Evolutionary conservation across 2,888 invertebrate species (phyloP).

Genomic region (Ceratothoa steindachneri): DNA sequence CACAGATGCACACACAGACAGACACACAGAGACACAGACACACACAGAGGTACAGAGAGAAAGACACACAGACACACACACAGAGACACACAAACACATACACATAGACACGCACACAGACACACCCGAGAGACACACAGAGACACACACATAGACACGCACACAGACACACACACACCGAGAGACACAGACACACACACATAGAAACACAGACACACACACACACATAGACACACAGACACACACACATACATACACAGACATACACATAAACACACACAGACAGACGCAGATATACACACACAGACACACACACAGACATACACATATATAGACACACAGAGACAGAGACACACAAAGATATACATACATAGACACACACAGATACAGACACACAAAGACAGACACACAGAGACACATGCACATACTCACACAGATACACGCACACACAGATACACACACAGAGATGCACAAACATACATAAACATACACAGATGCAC

Average conservation of each 20-base stretch:
- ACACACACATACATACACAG: background rate
- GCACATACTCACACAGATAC: background rate
- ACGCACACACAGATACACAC: background rate
- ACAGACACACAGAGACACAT: background rate
- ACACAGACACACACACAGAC: background rate
- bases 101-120: background rate
- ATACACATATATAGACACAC: background rate
- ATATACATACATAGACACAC: background rate
- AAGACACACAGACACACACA: background rate
- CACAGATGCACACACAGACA: background rate
- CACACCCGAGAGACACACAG: background rate
- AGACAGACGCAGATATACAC: background rate
- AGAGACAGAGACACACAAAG: background rate
- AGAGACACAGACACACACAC: background rate
- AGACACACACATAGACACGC: background rate
- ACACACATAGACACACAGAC: background rate
- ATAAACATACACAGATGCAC: background rate
- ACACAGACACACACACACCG: background rate
- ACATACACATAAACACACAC: background rate
- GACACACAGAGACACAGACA: background rate
- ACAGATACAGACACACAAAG: background rate
- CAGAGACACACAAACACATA: background rate
- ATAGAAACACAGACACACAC: background rate
- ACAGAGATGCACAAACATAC: background rate
- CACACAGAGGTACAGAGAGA: background rate